Evolutionary conservation across 2,888 invertebrate genomes (phyloP).

Genomic region (Xanthia togata): DNA sequence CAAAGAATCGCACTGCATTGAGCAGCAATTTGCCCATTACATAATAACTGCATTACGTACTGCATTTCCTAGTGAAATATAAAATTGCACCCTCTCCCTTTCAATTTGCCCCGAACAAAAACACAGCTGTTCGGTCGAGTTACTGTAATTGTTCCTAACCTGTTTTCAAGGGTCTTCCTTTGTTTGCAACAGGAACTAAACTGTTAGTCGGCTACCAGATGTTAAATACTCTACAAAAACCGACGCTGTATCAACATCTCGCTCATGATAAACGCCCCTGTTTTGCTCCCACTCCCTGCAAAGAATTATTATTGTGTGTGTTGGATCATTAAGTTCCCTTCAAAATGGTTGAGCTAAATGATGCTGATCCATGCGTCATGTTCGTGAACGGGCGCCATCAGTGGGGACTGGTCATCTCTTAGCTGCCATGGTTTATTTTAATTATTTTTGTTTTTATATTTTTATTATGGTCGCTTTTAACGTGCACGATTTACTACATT

Average conservation of each 20-base stretch:
- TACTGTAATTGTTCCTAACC: slow-evolving; percentile 18
- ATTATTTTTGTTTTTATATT: too few relatives aligned
- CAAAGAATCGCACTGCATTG: background rate
- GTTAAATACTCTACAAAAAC: slow-evolving; percentile 35
- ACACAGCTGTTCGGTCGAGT: slow-evolving; percentile 45
- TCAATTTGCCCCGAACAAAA: slow-evolving; percentile 12
- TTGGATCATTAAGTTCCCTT: too few relatives aligned
- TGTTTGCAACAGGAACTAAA: slow-evolving; percentile 38
- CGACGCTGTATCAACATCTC: background rate
- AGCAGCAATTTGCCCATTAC: slow-evolving; percentile 17
- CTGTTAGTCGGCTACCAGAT: slow-evolving; percentile 39
- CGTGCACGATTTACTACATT: too few relatives aligned
- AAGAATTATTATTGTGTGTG: too few relatives aligned
- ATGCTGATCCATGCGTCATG: too few relatives aligned
- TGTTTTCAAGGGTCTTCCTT: slow-evolving; percentile 47
- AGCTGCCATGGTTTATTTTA: too few relatives aligned
- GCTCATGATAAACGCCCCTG: slow-evolving; percentile 1
- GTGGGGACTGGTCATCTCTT: too few relatives aligned
- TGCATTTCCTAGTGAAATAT: slow-evolving; percentile 8
- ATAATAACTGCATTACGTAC: slow-evolving; percentile 41
- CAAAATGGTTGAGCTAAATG: too few relatives aligned
- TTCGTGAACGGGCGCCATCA: too few relatives aligned
- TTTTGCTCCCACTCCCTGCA: background rate
- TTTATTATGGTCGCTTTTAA: too few relatives aligned
- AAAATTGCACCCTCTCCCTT: slow-evolving; percentile 16